phyloP scores from a whole-genome alignment of 1,140 invertebrate species.

The Drosophila funebris region DNA sequence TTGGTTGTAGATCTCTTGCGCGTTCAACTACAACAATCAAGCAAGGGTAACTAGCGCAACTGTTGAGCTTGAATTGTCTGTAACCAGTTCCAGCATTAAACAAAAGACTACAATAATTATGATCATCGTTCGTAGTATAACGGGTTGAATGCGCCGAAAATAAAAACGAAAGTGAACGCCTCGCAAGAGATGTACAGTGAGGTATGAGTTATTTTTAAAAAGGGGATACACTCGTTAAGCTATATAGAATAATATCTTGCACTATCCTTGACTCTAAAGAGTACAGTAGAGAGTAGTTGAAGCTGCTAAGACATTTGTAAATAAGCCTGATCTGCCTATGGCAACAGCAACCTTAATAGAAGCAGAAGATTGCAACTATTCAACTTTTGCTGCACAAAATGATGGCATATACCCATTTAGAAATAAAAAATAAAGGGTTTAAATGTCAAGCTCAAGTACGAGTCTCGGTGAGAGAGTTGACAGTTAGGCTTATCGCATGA shows the following conservation, averaged over 20 bases:
- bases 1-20: background rate
- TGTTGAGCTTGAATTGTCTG: slow-evolving; percentile 32
- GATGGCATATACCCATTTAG: too few species aligned
- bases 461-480: background rate
- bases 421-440: too few species aligned
- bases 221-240: background rate
- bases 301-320: background rate
- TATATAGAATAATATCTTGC: background rate
- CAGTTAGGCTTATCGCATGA: background rate
- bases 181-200: slow-evolving; percentile 31
- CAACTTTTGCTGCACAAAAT: background rate
- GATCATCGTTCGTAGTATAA: slow-evolving; percentile 43
- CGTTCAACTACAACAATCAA: background rate
- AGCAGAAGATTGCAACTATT: background rate
- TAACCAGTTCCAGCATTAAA: slow-evolving; percentile 39
- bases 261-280: background rate
- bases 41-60: slow-evolving; percentile 35
- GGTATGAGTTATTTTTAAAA: background rate
- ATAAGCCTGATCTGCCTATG: background rate
- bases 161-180: slow-evolving; percentile 57
- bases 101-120: slow-evolving; percentile 44
- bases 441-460: background rate
- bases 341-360: background rate
- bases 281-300: too few species aligned
- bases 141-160: slow-evolving; percentile 64